Conservation (phyloP, 2,113 vertebrate genomes). For the Phaethornis superciliosus region DNA sequence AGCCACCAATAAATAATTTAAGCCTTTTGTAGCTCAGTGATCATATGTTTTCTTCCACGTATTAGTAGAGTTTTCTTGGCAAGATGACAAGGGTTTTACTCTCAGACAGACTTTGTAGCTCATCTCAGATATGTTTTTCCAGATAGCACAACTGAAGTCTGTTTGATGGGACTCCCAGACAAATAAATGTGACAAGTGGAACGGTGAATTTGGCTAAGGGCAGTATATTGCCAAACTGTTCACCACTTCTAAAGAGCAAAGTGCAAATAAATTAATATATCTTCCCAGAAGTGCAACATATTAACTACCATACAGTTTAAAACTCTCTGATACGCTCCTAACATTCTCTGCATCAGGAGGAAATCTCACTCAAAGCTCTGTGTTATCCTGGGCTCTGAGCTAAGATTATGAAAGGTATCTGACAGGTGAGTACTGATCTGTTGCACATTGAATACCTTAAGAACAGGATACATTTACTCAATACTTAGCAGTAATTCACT, state of each 20-base stretch:
- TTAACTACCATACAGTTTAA: not conserved
- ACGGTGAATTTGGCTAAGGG: accelerated
- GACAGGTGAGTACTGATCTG: not conserved
- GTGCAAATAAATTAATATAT: not conserved
- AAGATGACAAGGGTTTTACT: not conserved
- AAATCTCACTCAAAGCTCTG: not conserved
- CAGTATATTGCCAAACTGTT: not conserved
- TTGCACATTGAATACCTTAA: not conserved
- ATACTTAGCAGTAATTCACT: not conserved
- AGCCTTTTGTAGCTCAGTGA: not conserved
- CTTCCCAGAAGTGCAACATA: not conserved
- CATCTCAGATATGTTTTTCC: not conserved
- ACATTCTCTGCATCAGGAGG: not conserved
- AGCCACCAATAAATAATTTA: not conserved
- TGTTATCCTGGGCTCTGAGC: not conserved
- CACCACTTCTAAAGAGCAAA: not conserved
- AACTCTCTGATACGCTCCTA: not conserved
- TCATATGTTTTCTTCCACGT: not conserved
- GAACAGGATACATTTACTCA: not conserved
- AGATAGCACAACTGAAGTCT: not conserved
- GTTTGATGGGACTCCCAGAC: not conserved
- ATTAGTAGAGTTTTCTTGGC: not conserved
- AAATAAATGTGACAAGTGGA: not conserved
- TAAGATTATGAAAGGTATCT: not conserved
- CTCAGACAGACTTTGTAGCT: not conserved